Evolutionary conservation across 2,797 vertebrate species (phyloP).

Genomic region (Propithecus perrieri): DNA sequence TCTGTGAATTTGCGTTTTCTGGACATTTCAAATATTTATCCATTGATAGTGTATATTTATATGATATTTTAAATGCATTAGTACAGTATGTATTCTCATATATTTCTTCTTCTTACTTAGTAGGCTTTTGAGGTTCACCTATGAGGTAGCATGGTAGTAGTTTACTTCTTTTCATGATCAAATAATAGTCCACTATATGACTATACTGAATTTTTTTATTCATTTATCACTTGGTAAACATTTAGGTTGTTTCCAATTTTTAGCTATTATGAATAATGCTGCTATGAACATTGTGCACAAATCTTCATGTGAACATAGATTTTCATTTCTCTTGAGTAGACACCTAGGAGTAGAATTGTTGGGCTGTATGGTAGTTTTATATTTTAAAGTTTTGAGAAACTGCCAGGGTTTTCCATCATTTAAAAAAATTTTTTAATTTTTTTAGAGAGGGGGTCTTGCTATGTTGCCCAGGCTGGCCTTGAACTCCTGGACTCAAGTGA

Average conservation of each 20-base stretch:
- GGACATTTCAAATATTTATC: not conserved
- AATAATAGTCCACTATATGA: not conserved
- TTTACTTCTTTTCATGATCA: not conserved
- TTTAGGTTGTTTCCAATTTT: not conserved
- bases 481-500: not conserved
- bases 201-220: not conserved
- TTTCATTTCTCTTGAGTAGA: not conserved
- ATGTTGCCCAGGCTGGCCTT: not conserved
- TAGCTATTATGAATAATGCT: not conserved
- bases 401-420: not conserved
- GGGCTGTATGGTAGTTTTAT: not conserved
- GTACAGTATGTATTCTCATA: not conserved
- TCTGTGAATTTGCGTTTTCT: not conserved
- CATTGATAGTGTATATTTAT: not conserved
- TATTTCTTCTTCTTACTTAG: not conserved
- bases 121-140: not conserved
- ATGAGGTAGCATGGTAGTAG: not conserved
- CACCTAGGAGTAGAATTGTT: not conserved
- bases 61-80: not conserved
- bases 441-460: not conserved
- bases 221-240: not conserved
- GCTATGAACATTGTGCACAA: not conserved
- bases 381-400: slow-evolving; percentile 26
- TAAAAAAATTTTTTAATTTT: not conserved
- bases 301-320: not conserved